phyloP scores from a whole-genome alignment of 2,888 invertebrate genomes.

The Polyommatus iphigenia region DNA sequence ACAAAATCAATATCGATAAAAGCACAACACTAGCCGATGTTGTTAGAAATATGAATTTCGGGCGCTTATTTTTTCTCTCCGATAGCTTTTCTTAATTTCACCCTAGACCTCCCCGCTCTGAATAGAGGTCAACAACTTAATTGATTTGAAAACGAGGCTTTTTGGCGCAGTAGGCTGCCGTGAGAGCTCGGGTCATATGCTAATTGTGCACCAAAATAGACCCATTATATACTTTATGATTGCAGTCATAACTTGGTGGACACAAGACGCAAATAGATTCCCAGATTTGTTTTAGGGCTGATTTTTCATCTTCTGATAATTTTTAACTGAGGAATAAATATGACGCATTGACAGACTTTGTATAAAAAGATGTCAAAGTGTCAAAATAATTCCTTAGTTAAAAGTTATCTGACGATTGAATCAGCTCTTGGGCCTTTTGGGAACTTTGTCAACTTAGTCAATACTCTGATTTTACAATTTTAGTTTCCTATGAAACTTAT shows the following conservation, averaged over 20 bases:
- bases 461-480: too few relatives aligned
- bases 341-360: too few relatives aligned
- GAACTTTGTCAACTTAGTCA: too few relatives aligned
- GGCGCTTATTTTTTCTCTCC: neutral
- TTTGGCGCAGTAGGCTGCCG: constrained; percentile 26
- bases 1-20: neutral
- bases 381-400: too few relatives aligned
- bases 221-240: constrained; percentile 26
- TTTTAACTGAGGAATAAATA: too few relatives aligned
- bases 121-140: constrained; percentile 29
- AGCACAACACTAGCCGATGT: constrained; percentile 1
- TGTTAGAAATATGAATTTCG: constrained; percentile 6
- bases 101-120: neutral
- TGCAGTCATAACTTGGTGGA: neutral
- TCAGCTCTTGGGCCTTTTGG: too few relatives aligned
- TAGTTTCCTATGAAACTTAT: too few relatives aligned
- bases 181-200: constrained; percentile 19
- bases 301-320: too few relatives aligned
- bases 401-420: too few relatives aligned
- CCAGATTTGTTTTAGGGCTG: too few relatives aligned
- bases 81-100: constrained; percentile 25
- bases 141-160: constrained; percentile 30
- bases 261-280: neutral
- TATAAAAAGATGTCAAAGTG: too few relatives aligned
- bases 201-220: constrained; percentile 8